phyloP scores from a whole-genome alignment of 1,140 invertebrate genomes.

The Acromyrmex echinatior region DNA sequence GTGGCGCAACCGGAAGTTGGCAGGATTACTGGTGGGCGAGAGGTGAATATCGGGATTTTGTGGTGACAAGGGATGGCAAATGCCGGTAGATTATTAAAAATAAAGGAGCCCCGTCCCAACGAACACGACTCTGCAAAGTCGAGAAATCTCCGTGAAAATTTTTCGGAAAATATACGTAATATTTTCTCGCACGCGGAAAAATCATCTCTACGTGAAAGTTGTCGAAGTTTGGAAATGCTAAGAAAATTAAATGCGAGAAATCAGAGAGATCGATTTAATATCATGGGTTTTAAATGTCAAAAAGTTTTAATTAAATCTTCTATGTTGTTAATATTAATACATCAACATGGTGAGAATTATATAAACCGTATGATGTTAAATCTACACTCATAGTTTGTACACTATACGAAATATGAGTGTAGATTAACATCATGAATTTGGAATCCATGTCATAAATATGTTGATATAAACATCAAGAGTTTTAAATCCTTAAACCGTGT shows the following conservation, averaged over 20 bases:
- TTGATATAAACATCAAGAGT: too few relatives aligned
- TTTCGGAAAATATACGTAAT: neutral
- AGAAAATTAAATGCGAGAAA: neutral
- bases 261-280: too few relatives aligned
- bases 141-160: slow-evolving; percentile 30
- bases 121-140: slow-evolving; percentile 36
- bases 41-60: neutral
- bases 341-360: too few relatives aligned
- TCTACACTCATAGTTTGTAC: too few relatives aligned
- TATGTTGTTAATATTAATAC: too few relatives aligned
- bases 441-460: too few relatives aligned
- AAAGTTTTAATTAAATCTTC: neutral
- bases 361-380: too few relatives aligned
- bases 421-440: too few relatives aligned
- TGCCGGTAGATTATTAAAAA: slow-evolving; percentile 65
- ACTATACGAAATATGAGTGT: too few relatives aligned
- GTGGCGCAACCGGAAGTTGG: neutral
- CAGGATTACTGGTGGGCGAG: neutral
- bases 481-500: neutral
- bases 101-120: slow-evolving; percentile 65
- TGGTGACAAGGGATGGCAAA: neutral
- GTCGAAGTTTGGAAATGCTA: neutral
- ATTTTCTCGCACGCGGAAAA: neutral
- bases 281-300: too few relatives aligned
- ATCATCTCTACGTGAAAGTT: neutral